Evolutionary conservation across 2,113 vertebrate species (phyloP).

Genomic region (Cephalophus harveyi): DNA sequence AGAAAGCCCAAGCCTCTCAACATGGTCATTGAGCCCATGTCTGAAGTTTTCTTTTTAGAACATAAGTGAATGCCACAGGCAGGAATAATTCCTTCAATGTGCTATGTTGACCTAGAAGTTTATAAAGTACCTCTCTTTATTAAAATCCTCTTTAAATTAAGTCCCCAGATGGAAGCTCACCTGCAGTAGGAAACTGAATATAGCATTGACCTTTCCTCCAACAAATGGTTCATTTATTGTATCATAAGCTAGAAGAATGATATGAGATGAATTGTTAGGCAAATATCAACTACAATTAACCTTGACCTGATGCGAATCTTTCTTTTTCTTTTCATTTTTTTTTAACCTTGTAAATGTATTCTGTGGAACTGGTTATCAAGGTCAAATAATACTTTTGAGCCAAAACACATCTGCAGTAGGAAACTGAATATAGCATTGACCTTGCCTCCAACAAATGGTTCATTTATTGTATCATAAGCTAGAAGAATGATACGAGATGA

Average conservation of each 20-base stretch:
- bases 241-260: neutral
- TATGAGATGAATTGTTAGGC: neutral
- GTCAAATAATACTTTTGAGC: slow-evolving; percentile 26
- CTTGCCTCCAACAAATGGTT: neutral
- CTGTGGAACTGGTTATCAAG: neutral
- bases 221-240: neutral
- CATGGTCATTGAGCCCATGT: neutral
- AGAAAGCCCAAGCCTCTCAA: neutral
- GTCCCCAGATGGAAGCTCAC: neutral
- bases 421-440: neutral
- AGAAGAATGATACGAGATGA: neutral
- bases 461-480: neutral
- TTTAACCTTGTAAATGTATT: neutral
- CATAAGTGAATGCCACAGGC: neutral
- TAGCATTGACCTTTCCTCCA: neutral
- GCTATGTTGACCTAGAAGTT: neutral
- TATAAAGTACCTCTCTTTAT: neutral
- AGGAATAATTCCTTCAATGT: neutral
- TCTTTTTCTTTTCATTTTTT: neutral
- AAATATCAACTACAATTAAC: slow-evolving; percentile 35
- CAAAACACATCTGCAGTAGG: neutral
- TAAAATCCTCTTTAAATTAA: slow-evolving; percentile 27
- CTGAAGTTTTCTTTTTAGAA: neutral
- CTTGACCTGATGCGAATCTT: neutral
- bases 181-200: neutral